Evolutionary conservation across 2,888 invertebrate genomes (phyloP), one percentile per base, ranked within the genome.

Genomic region (Plebejus argus): DNA sequence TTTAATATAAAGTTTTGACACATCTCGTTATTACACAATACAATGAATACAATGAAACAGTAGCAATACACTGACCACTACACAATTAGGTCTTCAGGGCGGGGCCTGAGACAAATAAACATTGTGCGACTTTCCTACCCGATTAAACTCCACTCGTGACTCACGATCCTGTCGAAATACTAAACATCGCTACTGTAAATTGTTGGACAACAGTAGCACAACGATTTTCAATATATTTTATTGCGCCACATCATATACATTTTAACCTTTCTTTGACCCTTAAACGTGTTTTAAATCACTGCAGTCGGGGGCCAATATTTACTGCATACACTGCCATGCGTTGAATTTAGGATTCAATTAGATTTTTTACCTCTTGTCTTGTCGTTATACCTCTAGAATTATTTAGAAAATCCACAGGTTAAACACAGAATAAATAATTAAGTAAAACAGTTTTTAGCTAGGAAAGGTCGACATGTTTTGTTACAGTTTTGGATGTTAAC

Each of bases 131-230:
- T 90, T 90, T 88, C 89, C 86, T 87, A 85, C 83, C 87, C 91
- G 92, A 92, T 91, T 91, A 89, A 89, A 85, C 84, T 83, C 83
- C 82, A 85, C 85, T 92, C 92, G 93, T 93, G 93, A 93, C 86
- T 92, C 92, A 93, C 93, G 92, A 90, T 88, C 88, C 85, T 88
- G 91, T 90, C 87, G 88, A 86, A 87, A 81, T 80, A 79, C 79
- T 82, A 79, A 79, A 87, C 87, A 88, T 85, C 79, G 89, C 91
- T 91, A 91, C 91, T 83, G 77, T 72, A 53, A 49, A 49, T 28
- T 53, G 18, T 53, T 28, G 90, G 86, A 8, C 6, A 53, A 23
- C 23, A 49, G 20, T 23, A 53, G 49, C 53, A 74, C 53, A 49
- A 23, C 15, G 49, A 18, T 45, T 72, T 20, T 45, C 49, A 20